phyloP scores from a whole-genome alignment of 2,113 vertebrate species.

The Dissostichus mawsoni region DNA sequence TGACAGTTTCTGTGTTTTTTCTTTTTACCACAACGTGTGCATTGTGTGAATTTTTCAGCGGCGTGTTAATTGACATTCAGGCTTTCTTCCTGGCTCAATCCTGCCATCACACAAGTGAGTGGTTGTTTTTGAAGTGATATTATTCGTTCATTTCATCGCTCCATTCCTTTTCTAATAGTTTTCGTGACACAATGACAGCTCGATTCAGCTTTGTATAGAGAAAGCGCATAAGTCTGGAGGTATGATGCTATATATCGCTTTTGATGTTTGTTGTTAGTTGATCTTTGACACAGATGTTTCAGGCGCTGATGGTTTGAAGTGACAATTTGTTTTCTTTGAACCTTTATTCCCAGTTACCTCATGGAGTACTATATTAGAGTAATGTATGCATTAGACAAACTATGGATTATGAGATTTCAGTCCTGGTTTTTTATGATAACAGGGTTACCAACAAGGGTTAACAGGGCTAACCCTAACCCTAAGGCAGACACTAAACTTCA shows the following conservation, averaged over 20 bases:
- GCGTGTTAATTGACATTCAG: neutral
- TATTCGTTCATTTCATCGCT: conserved; percentile 10
- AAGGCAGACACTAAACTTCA: no score
- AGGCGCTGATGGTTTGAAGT: neutral
- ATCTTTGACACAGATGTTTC: neutral
- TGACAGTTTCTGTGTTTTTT: neutral
- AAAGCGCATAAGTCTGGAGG: neutral
- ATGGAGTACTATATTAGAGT: neutral
- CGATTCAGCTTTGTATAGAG: neutral
- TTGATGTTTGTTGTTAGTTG: neutral
- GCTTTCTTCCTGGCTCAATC: conserved; percentile 9
- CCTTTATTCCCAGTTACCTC: neutral
- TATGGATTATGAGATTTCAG: no score
- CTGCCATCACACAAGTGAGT: conserved; percentile 1
- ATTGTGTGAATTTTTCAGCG: conserved; percentile 1
- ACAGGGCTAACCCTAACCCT: no score
- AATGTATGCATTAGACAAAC: neutral
- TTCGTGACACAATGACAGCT: conserved; percentile 4
- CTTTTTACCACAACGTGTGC: neutral
- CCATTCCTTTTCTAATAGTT: neutral
- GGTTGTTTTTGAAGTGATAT: neutral
- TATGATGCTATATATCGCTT: neutral
- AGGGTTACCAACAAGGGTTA: no score
- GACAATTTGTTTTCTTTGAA: neutral
- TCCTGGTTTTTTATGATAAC: neutral